Evolutionary conservation across 2,888 invertebrate genomes (phyloP), one percentile per base, ranked within the genome.

Genomic region (Clepsis dumicolana): DNA sequence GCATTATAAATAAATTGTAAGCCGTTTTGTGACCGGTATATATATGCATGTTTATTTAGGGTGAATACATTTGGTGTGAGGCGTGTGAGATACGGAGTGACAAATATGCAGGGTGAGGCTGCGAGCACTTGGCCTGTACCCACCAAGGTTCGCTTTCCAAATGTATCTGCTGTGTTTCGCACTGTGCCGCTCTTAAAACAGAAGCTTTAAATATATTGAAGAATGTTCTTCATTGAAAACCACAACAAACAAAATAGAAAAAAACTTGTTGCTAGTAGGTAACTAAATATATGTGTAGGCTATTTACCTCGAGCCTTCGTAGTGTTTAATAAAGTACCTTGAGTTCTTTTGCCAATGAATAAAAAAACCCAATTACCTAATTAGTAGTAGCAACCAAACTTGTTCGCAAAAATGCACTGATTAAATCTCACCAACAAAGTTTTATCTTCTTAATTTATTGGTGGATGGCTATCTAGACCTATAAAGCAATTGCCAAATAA

Each of bases 51-150:
- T 77, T 77, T 74, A 76, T 76, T 76, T 77, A 70, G 68, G 61
- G 70, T 64, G 72, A 68, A 73, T 74, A 74, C 71, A 77, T 78
- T 77, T 72, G 64, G 71, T 44, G 56, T 62, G 61, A 62, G 74
- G 73, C 73, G 70, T 72, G 73, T 71, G 75, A 75, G 74, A 71
- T 74, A 74, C 74, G 75, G 73, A 48, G 74, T 78, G 76, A 78
- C 74, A 76, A 77, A 76, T 75, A 70, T 64, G 60, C 38, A 27
- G 64, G 64, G 66, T 59, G 66, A 67, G 50, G 54, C 60, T 56
- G 70, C 59, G 64, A 65, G 61, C 64, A 65, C 64, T 38, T 70
- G 67, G 71, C 72, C 67, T 44, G 70, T 71, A 70, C 66, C 71
- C 65, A 53, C 64, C 60, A 35, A 53, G 57, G 72, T 63, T 59